A percentile compares a stretch with the other conserved stretches of the same genome.
phyloP scores from a whole-genome alignment of 2,888 invertebrate species.

The Melanostoma scalare region DNA sequence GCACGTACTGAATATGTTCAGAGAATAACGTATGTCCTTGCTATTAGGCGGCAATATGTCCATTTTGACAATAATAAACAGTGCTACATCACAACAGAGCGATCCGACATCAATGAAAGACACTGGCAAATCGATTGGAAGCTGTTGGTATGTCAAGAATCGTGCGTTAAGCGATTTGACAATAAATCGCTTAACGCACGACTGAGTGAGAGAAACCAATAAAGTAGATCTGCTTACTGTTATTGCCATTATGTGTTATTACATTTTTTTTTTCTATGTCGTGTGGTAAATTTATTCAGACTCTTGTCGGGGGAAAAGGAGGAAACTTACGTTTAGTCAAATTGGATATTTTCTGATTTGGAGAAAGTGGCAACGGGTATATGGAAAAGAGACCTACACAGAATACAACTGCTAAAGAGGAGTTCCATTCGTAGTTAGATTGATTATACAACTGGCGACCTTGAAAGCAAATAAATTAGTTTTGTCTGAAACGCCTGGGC shows the following conservation, averaged over 20 bases:
- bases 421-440: not conserved
- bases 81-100: not conserved
- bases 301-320: not conserved
- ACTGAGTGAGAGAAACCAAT: conserved; percentile 36
- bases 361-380: not conserved
- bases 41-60: conserved; percentile 29
- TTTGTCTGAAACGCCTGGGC: conserved; percentile 19
- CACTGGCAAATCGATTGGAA: conserved; percentile 60
- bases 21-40: conserved; percentile 11
- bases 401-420: not conserved
- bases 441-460: conserved; percentile 13
- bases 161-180: conserved; percentile 27
- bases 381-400: not conserved
- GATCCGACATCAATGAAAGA: conserved; percentile 10
- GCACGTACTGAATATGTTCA: conserved; percentile 1
- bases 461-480: conserved; percentile 25
- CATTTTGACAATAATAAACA: conserved; percentile 13
- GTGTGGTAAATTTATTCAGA: not conserved
- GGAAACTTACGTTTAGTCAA: conserved; percentile 3
- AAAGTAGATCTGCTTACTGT: conserved; percentile 41
- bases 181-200: conserved; percentile 58
- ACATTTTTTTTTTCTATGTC: not conserved
- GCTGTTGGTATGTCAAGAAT: conserved; percentile 28
- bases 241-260: conserved; percentile 42
- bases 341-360: conserved; percentile 24